phyloP scores from a whole-genome alignment of 2,888 invertebrate species.

The Muschampia plurimacula region DNA sequence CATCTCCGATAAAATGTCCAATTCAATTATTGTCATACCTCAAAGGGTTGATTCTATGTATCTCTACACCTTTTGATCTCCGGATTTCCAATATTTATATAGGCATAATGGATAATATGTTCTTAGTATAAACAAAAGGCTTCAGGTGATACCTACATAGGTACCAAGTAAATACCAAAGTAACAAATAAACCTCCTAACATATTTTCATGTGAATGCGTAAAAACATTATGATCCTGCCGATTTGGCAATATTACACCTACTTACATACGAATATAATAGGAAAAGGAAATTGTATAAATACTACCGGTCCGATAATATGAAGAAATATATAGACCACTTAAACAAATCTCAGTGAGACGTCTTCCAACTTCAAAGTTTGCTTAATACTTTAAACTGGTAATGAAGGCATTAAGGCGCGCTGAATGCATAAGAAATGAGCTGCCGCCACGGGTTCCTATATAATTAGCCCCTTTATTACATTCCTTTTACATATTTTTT shows the following conservation, averaged over 20 bases:
- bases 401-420: constrained; percentile 82
- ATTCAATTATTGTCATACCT: constrained; percentile 42
- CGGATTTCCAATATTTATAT: neutral
- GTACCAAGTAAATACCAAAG: neutral
- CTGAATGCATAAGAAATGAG: constrained; percentile 82
- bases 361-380: constrained; percentile 72
- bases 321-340: constrained; percentile 59
- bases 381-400: constrained; percentile 84
- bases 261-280: neutral
- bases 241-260: constrained; percentile 9
- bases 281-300: constrained; percentile 49
- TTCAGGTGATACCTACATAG: neutral
- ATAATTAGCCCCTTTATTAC: constrained; percentile 70
- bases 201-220: constrained; percentile 66
- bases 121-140: neutral
- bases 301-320: constrained; percentile 54
- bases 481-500: constrained; percentile 48
- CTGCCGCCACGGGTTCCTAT: constrained; percentile 64
- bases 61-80: neutral
- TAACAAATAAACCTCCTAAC: neutral
- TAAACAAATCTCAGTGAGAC: constrained; percentile 73
- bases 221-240: constrained; percentile 24
- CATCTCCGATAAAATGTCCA: constrained; percentile 39
- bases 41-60: constrained; percentile 16
- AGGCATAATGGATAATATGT: neutral